Evolutionary conservation across 2,797 vertebrate genomes (phyloP).

Genomic region (Cottoperca gobio): DNA sequence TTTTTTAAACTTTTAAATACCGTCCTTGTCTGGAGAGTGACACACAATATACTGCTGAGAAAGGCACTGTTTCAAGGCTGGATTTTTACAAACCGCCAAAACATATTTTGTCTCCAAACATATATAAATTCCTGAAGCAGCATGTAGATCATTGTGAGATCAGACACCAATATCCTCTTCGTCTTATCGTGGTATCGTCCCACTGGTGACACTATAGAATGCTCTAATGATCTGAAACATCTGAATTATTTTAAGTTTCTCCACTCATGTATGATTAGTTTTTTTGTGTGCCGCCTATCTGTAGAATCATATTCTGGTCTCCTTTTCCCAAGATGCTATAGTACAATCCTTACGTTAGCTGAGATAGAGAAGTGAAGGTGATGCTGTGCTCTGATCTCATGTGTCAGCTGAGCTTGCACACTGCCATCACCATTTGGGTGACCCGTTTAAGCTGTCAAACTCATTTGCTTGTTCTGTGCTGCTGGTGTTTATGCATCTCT

Average conservation of each 20-base stretch:
- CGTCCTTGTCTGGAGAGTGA: no score
- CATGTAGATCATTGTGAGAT: background rate
- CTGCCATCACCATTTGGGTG: conserved; percentile 52
- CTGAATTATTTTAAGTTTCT: background rate
- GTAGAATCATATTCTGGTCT: background rate
- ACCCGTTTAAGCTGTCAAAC: conserved; percentile 41
- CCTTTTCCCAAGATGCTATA: background rate
- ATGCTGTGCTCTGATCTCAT: conserved; percentile 9
- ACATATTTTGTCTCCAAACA: no score
- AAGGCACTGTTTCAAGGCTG: no score
- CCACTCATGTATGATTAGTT: background rate
- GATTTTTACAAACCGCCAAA: no score
- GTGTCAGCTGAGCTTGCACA: conserved; percentile 55
- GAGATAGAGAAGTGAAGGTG: conserved; percentile 4
- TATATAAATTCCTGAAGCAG: no score
- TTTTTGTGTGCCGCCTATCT: background rate
- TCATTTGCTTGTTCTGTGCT: conserved; percentile 18
- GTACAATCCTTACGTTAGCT: background rate
- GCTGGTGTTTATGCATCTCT: conserved; percentile 23
- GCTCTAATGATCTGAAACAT: no score
- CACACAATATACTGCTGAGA: no score
- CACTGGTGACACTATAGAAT: background rate
- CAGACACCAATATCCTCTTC: background rate
- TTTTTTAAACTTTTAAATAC: no score
- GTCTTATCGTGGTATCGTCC: background rate